Base-by-base conservation (phyloP, 2,888 invertebrate genomes). In the Caenorhabditis imperialis region DNA sequence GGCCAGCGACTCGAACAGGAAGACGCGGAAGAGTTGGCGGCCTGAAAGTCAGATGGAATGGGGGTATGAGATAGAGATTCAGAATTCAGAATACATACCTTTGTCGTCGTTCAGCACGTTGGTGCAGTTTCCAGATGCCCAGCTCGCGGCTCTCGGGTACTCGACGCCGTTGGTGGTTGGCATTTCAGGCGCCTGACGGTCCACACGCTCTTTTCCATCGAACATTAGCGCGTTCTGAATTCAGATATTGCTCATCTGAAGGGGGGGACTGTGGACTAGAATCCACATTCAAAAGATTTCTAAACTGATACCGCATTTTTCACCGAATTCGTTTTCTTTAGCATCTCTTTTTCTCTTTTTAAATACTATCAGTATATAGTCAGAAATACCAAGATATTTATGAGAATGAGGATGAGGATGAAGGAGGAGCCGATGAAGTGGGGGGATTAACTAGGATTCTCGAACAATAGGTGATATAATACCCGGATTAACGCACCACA, bases 91-190 rank as follows among this genome's bases (percentile, higher is more conserved):
- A 10, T 33, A 16, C 12, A 18, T 25, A 82, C 85, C 87, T 74
- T 85, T 83, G 7, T 84, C 74, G 48, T 87, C 87, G 12, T 71
- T 71, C 47, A 87, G 74, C 10, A 87, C 81, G 40, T 84, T 85
- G 45, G 62, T 69, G 51, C 85, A 83, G 38, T 77, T 85, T 18
- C 83, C 81, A 16, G 81, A 69, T 10, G 81, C 78, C 87, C 87
- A 87, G 14, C 81, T 78, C 8, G 87, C 86, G 3, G 87, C 87
- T 20, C 86, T 55, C 2, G 85, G 85, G 55, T 87, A 87, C 54
- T 87, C 87, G 33, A 87, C 81, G 1, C 82, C 84, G 10, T 54
- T 63, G 0, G 71, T 54, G 10, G 72, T 53, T 18, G 80, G 80
- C 16, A 60, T 42, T n/a, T 74, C 75, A 14, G 80, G 80, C 14